Evolutionary conservation across 1,140 invertebrate genomes (phyloP).

Genomic region (Drosophila lacertosa): DNA sequence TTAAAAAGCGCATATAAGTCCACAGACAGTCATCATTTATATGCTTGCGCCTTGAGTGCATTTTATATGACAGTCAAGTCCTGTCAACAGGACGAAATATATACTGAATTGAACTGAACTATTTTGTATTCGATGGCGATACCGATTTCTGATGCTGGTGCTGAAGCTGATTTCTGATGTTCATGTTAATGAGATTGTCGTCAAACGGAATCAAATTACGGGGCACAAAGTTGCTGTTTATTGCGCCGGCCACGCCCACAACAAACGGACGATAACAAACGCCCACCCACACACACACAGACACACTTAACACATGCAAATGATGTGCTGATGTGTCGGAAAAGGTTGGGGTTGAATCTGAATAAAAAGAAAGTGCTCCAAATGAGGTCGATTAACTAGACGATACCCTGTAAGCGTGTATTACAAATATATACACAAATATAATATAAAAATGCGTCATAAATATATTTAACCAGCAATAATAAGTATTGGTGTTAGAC

Average conservation of each 20-base stretch:
- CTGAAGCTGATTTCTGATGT: slow-evolving; percentile 63
- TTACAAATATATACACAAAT: too few species aligned
- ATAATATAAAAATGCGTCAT: too few species aligned
- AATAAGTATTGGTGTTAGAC: too few species aligned
- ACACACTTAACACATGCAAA: slow-evolving; percentile 59
- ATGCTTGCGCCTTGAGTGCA: slow-evolving; percentile 8
- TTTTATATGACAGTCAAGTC: slow-evolving; percentile 27
- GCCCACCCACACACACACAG: slow-evolving; percentile 2
- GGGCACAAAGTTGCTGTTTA: slow-evolving; percentile 55
- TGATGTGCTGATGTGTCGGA: slow-evolving; percentile 65
- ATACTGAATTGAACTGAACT: slow-evolving; percentile 20
- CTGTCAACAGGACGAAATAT: slow-evolving; percentile 24
- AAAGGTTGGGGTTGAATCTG: neutral
- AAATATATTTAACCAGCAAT: too few species aligned
- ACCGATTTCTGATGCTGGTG: slow-evolving; percentile 37
- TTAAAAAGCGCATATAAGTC: slow-evolving; percentile 21
- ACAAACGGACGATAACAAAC: neutral
- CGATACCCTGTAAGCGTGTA: too few species aligned
- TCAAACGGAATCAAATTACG: slow-evolving; percentile 67
- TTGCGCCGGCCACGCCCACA: slow-evolving; percentile 17
- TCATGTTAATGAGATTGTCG: slow-evolving; percentile 77
- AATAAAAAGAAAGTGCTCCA: slow-evolving; percentile 19
- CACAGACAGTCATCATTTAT: slow-evolving; percentile 26
- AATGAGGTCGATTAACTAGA: slow-evolving; percentile 8
- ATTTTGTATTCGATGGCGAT: slow-evolving; percentile 29